Evolutionary conservation across 2,797 vertebrate species (phyloP), one percentile per base, ranked within the genome.

Genomic region (Eptatretus atami): DNA sequence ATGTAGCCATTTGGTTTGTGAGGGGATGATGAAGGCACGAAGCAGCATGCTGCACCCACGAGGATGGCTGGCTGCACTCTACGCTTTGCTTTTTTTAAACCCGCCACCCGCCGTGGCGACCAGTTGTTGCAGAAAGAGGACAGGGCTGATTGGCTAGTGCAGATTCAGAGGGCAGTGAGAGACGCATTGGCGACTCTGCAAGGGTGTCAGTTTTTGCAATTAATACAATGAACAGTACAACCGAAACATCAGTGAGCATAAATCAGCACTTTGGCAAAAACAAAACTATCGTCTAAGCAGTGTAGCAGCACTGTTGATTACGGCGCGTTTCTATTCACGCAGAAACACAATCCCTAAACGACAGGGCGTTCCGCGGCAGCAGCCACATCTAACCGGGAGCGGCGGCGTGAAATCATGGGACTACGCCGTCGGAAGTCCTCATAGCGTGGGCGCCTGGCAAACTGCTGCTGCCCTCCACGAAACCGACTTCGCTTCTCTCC

Each of bases 131-230:
- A 44, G 31, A 44, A 44, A 44, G 31, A 44, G 31, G 31, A 44
- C 31, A 44, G 31, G 31, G 31, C 31, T 44, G 88, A 84, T 79
- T 90, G 86, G 78, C 79, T 81, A 80, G 80, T 81, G 79, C 77
- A 80, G 79, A 92, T 79, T 87, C 90, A 93, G 84, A 94, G 90
- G 88, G 84, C 88, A 87, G 84, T 84, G 86, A 96, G 90, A 98
- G 86, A 88, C 84, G 82, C 90, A 86, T 85, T 88, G 88, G 84
- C 85, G 88, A 87, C 87, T 95, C 90, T 98, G 90, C 81, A 98
- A 98, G 82, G 66, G 87, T 80, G 87, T 96, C 86, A 94, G 83
- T 86, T 94, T 95, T 90, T 93, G 95, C 88, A 94, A 92, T 93
- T 79, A 75, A 86, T 76, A 90, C 82, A 82, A 78, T 83, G 77